Base-by-base conservation (phyloP, 2,113 vertebrate species). In the Nipponia nippon region DNA sequence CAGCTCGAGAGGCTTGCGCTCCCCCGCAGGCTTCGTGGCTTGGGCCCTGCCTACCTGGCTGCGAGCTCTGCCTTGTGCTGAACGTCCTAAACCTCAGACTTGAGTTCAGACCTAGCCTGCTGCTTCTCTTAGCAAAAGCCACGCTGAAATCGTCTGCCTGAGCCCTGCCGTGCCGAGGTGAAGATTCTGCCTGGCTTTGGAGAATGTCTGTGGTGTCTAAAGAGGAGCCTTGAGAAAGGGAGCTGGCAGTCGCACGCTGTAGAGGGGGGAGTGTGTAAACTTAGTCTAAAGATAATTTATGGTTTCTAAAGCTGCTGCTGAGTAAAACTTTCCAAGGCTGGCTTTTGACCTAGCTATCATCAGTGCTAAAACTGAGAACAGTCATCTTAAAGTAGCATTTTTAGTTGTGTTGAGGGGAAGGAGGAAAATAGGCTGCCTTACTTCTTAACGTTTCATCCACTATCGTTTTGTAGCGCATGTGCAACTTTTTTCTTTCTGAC, bases 301-400 rank as follows among this genome's bases (percentile, higher is more conserved):
- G 89, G 95, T 95, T 97, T 94, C 96, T 94, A 73, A 97, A 97
- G 94, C 95, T 95, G 96, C 95, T 87, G 97, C 91, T 95, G 95
- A 97, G 95, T 91, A 97, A 97, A 96, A 97, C 62, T 97, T 97
- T 97, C 97, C 95, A 91, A 85, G 87, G 91, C 84, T 95, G 89
- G 36, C 91, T 94, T 90, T 81, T 95, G 93, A 90, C 91, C 91
- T 66, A 85, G 53, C 91, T 73, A 79, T 97, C 91, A 34, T 65
- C 93, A 34, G 58, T 22, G 89, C 89, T 80, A 84, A 93, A 95
- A 83, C 86, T 11, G 14, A 95, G 63, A 96, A 58, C 70, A 90
- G 70, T 89, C 66, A 58, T 85, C 94, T 94, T 40, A 30, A 71
- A 93, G 91, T 71, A 93, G 89, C 90, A 40, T 89, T 96, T 96